Conservation (phyloP, 2,888 invertebrate genomes). For the Bembecia ichneumoniformis region DNA sequence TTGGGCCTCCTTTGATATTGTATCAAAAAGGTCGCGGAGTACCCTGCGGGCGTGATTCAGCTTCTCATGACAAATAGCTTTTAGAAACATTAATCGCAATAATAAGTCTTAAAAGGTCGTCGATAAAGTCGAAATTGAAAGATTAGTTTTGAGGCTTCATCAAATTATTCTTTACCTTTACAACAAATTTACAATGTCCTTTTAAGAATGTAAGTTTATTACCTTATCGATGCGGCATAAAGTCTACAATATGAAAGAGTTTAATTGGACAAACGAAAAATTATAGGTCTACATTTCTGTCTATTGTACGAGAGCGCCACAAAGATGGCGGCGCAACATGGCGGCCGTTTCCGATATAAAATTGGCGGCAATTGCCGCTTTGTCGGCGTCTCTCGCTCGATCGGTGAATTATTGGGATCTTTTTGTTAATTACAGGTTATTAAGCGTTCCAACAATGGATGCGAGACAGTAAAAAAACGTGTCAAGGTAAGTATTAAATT, state of each 20-base stretch:
- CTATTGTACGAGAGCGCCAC: background rate
- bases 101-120: background rate
- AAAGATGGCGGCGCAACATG: conserved; percentile 12
- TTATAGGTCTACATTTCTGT: conserved; percentile 1
- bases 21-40: background rate
- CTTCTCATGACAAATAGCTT: background rate
- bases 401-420: conserved; percentile 10
- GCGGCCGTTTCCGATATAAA: conserved; percentile 12
- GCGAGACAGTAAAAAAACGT: conserved; percentile 7
- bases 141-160: too few relatives aligned
- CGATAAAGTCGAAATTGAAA: background rate
- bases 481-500: conserved; percentile 2
- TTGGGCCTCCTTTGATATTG: background rate
- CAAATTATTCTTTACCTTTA: too few relatives aligned
- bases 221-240: background rate
- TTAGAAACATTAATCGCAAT: background rate
- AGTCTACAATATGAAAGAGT: background rate
- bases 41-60: background rate
- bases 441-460: conserved; percentile 8
- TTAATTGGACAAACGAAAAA: background rate
- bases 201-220: background rate
- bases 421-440: conserved; percentile 11
- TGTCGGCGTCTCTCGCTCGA: conserved; percentile 5
- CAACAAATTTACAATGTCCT: too few relatives aligned
- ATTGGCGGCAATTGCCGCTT: conserved; percentile 10